These are phyloP conservation scores for Pandion haliaetus DNA, from an alignment of 2,113 vertebrate genomes.

Conservation along the genomic window DNA sequence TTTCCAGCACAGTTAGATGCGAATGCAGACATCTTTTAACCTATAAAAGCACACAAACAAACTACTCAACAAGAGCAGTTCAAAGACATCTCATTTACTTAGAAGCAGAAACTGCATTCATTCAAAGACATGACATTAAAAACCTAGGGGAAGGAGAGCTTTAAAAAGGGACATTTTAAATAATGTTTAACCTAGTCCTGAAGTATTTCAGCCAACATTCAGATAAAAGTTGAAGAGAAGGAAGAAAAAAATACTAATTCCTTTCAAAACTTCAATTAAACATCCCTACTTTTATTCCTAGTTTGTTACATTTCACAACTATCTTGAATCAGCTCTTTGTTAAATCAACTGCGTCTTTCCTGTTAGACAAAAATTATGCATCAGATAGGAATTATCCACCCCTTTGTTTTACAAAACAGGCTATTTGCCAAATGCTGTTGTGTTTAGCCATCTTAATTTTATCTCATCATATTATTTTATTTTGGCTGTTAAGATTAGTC, in stretches of 20 bases:
- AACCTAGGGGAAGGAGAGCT: not conserved
- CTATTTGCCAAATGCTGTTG: not conserved
- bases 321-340: not conserved
- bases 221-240: not conserved
- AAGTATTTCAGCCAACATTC: not conserved
- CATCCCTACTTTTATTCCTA: not conserved
- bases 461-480: not conserved
- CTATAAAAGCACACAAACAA: not conserved
- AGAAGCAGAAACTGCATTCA: not conserved
- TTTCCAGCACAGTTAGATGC: not conserved
- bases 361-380: not conserved
- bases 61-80: not conserved
- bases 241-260: not conserved
- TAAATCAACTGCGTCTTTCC: not conserved
- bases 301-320: not conserved
- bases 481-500: not conserved
- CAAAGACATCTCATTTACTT: slow-evolving; percentile 7
- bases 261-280: not conserved
- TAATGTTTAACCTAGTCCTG: not conserved
- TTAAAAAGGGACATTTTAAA: not conserved
- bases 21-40: slow-evolving; percentile 1
- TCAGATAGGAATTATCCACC: not conserved
- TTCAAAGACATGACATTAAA: not conserved
- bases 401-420: not conserved
- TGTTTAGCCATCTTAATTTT: not conserved